These are phyloP conservation scores for Colinus virginianus DNA, from an alignment of 2,113 vertebrate species.

Conservation along the genomic window DNA sequence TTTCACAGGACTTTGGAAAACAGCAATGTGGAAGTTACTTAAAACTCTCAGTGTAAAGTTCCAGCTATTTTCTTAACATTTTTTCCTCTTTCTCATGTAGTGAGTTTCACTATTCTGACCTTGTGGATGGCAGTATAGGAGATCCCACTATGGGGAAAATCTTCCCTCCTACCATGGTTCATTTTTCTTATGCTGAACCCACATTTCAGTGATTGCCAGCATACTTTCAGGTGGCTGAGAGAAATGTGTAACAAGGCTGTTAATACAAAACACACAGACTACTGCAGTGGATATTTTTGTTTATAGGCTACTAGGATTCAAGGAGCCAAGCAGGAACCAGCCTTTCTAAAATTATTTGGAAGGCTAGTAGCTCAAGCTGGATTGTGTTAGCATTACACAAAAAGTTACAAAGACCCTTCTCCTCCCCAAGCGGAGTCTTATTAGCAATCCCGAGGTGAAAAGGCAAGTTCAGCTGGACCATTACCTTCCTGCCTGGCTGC, in stretches of 20 bases:
- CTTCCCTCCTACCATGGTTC: fast-evolving
- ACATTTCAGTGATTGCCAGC: not conserved
- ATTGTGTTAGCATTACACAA: not conserved
- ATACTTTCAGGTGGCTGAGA: not conserved
- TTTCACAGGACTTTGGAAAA: not conserved
- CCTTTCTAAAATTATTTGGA: not conserved
- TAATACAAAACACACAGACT: not conserved
- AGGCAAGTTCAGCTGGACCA: not conserved
- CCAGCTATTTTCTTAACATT: not conserved
- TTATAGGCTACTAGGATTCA: not conserved
- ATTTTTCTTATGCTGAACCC: not conserved
- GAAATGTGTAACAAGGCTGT: not conserved
- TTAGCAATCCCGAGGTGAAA: not conserved
- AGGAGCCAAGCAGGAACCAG: not conserved
- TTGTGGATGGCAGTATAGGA: not conserved
- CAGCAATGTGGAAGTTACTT: not conserved
- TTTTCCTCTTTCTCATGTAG: not conserved
- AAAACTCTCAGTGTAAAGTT: not conserved
- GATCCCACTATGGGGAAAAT: not conserved
- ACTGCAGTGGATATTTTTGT: fast-evolving
- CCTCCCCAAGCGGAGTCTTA: not conserved
- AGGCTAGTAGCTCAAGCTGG: not conserved
- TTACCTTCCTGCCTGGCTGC: not conserved
- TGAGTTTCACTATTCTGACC: not conserved
- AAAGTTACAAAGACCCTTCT: not conserved